Conservation (phyloP, 2,888 invertebrate species). For the Tiliacea citrago region DNA sequence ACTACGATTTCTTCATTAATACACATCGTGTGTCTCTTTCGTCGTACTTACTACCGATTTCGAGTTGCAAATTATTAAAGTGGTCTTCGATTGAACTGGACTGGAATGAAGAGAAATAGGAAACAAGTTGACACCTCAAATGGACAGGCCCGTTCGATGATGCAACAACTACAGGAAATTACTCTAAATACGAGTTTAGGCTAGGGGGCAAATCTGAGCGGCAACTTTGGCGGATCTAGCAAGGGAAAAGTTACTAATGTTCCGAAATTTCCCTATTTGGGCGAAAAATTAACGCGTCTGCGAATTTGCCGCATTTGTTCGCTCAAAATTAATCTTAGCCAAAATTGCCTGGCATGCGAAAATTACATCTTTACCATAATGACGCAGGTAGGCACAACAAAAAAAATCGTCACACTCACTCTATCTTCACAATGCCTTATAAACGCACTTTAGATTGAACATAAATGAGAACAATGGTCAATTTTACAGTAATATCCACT, state of each 20-base stretch:
- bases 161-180: conserved; percentile 17
- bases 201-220: background rate
- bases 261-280: background rate
- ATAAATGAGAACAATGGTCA: conserved; percentile 54
- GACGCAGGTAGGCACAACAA: too few species aligned
- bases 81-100: background rate
- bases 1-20: too few species aligned
- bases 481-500: conserved; percentile 59
- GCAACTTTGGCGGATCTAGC: background rate
- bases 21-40: too few species aligned
- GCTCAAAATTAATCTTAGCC: background rate
- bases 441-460: conserved; percentile 15
- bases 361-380: background rate
- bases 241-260: background rate
- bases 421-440: background rate
- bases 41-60: too few species aligned
- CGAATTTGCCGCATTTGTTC: background rate
- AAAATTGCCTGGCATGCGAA: background rate
- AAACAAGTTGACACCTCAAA: background rate
- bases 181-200: background rate
- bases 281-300: too few species aligned
- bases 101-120: background rate
- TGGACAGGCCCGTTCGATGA: background rate
- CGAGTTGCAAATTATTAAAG: background rate
- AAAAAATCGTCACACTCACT: conserved; percentile 7